Evolutionary conservation across 2,888 invertebrate genomes (phyloP).

Genomic region (Drosophila percnosoma): DNA sequence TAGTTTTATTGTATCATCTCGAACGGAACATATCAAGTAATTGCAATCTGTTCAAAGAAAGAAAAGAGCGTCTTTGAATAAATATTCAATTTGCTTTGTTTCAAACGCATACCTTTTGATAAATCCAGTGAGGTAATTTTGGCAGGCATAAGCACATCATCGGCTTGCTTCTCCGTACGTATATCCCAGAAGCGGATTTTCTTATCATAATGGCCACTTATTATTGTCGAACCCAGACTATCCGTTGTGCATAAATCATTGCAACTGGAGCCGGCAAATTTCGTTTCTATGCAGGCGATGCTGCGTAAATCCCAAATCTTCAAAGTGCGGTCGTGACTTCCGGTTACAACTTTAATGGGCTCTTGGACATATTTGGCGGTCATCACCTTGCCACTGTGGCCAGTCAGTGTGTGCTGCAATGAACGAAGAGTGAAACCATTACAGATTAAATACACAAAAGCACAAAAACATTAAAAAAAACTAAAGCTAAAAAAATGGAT

Average conservation of each 20-base stretch:
- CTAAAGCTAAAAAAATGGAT: background rate
- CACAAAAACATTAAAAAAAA: background rate
- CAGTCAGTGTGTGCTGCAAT: slow-evolving; percentile 84
- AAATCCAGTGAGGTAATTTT: slow-evolving; percentile 98
- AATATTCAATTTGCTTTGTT: background rate
- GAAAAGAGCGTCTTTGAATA: background rate
- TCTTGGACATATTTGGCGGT: slow-evolving; percentile 98
- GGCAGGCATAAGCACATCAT: slow-evolving; percentile 95
- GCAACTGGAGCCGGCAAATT: slow-evolving; percentile 98
- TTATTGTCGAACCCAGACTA: slow-evolving; percentile 92
- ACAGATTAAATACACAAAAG: slow-evolving; percentile 29
- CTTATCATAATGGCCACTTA: slow-evolving; percentile 99
- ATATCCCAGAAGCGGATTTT: slow-evolving; percentile 99
- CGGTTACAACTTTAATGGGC: slow-evolving; percentile 96
- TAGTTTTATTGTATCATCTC: slow-evolving; percentile 97
- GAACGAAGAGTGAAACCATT: slow-evolving; percentile 36
- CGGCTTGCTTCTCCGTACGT: slow-evolving; percentile 92
- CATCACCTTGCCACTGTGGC: slow-evolving; percentile 98
- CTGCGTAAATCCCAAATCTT: slow-evolving; percentile 99
- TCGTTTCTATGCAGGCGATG: slow-evolving; percentile 95
- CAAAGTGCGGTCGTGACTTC: slow-evolving; percentile 98
- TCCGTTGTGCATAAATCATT: slow-evolving; percentile 97
- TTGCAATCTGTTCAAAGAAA: slow-evolving; percentile 90
- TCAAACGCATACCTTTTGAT: slow-evolving; percentile 89
- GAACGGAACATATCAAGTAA: slow-evolving; percentile 95